Conservation (phyloP, 2,888 invertebrate species). For the Antitype chi region DNA sequence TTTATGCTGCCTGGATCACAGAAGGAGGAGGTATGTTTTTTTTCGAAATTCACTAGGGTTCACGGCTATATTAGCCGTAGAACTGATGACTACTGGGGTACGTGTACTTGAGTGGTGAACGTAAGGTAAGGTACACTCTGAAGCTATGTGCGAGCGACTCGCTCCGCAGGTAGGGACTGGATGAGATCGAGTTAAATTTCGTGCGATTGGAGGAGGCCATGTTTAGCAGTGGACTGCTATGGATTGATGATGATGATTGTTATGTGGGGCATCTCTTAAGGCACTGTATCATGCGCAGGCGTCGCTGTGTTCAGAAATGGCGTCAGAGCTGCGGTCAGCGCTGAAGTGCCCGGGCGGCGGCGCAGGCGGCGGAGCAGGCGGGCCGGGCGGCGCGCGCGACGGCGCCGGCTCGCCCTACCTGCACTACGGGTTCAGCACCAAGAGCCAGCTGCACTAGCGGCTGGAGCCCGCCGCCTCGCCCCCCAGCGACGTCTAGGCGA, state of each 20-base stretch:
- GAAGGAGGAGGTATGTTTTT: conserved; percentile 87
- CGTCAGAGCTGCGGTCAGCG: conserved; percentile 93
- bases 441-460: conserved; percentile 89
- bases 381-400: conserved; percentile 80
- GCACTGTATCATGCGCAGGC: conserved; percentile 85
- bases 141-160: neutral
- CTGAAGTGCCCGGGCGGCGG: conserved; percentile 92
- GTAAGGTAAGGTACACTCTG: neutral
- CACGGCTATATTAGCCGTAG: neutral
- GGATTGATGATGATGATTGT: neutral
- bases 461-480: conserved; percentile 85
- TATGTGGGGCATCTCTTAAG: neutral
- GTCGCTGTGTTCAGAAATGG: conserved; percentile 94
- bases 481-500: conserved; percentile 85
- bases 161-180: neutral
- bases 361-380: conserved; percentile 78
- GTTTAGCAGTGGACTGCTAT: neutral
- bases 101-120: neutral
- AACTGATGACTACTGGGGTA: neutral
- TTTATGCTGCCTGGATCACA: conserved; percentile 67
- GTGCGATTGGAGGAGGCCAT: neutral
- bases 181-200: neutral
- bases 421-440: conserved; percentile 92
- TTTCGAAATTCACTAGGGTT: conserved; percentile 49
- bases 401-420: conserved; percentile 92